phyloP scores from a whole-genome alignment of 1,140 invertebrate genomes.

The Aphidius gifuensis region DNA sequence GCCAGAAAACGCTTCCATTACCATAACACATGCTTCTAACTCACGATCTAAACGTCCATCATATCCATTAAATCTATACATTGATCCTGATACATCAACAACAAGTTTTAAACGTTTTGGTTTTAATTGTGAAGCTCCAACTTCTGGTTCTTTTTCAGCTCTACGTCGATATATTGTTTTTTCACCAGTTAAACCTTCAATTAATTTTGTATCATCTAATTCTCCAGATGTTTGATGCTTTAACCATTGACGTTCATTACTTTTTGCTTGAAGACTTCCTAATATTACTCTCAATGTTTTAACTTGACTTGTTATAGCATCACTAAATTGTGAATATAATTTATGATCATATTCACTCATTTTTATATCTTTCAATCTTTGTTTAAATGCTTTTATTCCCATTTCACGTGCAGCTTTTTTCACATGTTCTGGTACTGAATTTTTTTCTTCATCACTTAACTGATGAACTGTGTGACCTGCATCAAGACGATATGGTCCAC shows the following conservation, averaged over 20 bases:
- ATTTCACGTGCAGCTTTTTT: constrained; percentile 88
- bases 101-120: constrained; percentile 88
- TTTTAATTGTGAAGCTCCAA: constrained; percentile 79
- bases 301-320: constrained; percentile 75
- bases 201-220: constrained; percentile 91
- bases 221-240: constrained; percentile 91
- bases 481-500: constrained; percentile 88
- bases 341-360: constrained; percentile 94
- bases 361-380: constrained; percentile 85
- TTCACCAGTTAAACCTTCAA: constrained; percentile 92
- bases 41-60: constrained; percentile 89
- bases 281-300: constrained; percentile 65
- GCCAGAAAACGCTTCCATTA: constrained; percentile 91
- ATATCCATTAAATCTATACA: constrained; percentile 94
- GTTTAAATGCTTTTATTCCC: constrained; percentile 84
- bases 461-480: constrained; percentile 87
- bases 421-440: constrained; percentile 84
- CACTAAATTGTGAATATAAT: constrained; percentile 79
- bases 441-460: constrained; percentile 86
- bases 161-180: constrained; percentile 84
- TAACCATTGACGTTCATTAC: constrained; percentile 90
- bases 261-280: constrained; percentile 80
- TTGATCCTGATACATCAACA: constrained; percentile 91
- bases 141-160: constrained; percentile 78
- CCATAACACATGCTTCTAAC: constrained; percentile 87